Evolutionary conservation across 2,113 vertebrate species (phyloP).

Genomic region (Heloderma charlesbogerti): DNA sequence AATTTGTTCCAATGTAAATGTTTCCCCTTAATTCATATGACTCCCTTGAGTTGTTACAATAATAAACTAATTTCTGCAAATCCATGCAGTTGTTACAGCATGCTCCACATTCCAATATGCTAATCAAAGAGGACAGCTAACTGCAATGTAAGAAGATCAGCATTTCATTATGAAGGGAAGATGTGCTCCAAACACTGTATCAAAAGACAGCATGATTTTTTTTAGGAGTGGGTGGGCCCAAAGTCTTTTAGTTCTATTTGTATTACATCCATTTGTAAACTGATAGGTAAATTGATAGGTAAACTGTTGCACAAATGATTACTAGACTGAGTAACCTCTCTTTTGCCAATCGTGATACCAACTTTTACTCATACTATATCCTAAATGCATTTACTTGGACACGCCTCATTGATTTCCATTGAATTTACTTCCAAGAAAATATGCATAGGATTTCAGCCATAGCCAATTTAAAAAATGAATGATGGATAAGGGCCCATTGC

Average conservation of each 20-base stretch:
- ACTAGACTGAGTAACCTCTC: background rate
- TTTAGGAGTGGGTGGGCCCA: background rate
- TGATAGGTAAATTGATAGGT: background rate
- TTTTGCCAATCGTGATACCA: background rate
- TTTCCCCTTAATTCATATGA: conserved; percentile 79
- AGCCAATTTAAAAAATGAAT: background rate
- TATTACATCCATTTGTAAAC: background rate
- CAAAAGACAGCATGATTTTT: background rate
- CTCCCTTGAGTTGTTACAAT: conserved; percentile 81
- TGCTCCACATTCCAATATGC: conserved; percentile 56
- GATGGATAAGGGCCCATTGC: background rate
- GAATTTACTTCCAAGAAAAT: background rate
- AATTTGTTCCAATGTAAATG: conserved; percentile 85
- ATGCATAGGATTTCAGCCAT: background rate
- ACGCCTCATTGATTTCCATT: background rate
- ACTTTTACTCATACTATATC: background rate
- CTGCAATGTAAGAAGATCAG: conserved; percentile 60
- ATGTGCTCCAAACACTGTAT: conserved; percentile 16
- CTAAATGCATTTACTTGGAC: background rate
- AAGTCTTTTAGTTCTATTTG: background rate
- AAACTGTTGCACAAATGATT: background rate
- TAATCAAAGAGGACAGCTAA: conserved; percentile 69
- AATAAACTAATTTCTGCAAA: conserved; percentile 73
- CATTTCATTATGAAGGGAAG: conserved; percentile 62
- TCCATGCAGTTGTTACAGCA: conserved; percentile 60